Percentiles rank a stretch among this genome's conserved stretches.
Conservation (phyloP, 2,888 invertebrate species). For the Limulus polyphemus region DNA sequence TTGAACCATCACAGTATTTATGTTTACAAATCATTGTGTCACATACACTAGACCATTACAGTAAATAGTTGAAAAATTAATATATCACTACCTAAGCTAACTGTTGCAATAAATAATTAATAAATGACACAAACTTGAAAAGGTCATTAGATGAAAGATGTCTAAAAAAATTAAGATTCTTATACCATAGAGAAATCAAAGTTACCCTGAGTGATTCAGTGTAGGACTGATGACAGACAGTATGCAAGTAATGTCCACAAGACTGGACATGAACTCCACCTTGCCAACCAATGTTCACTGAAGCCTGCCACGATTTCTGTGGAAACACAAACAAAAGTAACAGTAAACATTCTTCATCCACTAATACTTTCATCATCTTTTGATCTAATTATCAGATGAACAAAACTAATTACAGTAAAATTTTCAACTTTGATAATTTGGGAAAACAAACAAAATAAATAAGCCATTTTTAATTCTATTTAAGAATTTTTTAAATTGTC, state of each 20-base stretch:
- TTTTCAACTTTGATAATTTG: background rate
- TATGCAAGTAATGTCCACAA: constrained; percentile 93
- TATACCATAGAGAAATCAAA: background rate
- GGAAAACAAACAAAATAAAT: background rate
- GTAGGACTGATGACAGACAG: constrained; percentile 85
- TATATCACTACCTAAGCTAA: no score
- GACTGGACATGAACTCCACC: constrained; percentile 87
- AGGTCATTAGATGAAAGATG: no score
- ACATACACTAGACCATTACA: no score
- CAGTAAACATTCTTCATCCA: background rate
- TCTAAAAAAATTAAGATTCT: no score
- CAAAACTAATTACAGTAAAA: no score
- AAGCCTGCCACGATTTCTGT: constrained; percentile 62
- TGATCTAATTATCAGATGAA: no score
- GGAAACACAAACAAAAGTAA: background rate
- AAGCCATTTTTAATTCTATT: background rate
- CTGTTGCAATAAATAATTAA: no score
- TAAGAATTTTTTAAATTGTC: background rate
- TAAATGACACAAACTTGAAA: no score
- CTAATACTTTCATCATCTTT: background rate
- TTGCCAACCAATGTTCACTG: constrained; percentile 71
- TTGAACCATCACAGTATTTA: no score
- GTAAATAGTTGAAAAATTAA: no score
- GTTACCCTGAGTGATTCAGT: constrained; percentile 58
- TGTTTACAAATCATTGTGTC: no score